These are phyloP conservation scores for Zaprionus ghesquierei DNA, from an alignment of 1,140 invertebrate species.

Conservation along the genomic window DNA sequence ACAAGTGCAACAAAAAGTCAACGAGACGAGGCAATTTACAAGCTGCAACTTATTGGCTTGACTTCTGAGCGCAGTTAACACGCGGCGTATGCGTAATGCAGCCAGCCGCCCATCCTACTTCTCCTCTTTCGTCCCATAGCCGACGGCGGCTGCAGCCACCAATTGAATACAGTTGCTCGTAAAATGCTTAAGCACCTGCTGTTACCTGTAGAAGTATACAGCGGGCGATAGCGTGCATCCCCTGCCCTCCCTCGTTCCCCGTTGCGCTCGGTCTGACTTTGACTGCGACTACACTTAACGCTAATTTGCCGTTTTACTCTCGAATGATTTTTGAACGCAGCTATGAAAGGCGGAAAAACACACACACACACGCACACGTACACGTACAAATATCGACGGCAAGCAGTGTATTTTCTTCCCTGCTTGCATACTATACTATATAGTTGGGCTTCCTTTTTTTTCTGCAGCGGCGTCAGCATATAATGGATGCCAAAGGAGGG, in stretches of 20 bases:
- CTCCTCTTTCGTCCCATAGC: neutral
- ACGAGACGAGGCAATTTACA: slow-evolving; percentile 51
- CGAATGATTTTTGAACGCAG: slow-evolving; percentile 63
- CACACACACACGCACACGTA: neutral
- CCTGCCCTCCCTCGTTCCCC: neutral
- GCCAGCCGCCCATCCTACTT: slow-evolving; percentile 3
- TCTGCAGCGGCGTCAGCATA: slow-evolving; percentile 12
- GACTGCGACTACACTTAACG: slow-evolving; percentile 61
- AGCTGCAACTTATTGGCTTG: slow-evolving; percentile 73
- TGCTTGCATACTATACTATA: neutral
- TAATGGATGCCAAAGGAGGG: no score
- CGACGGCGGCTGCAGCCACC: slow-evolving; percentile 21
- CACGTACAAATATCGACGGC: neutral
- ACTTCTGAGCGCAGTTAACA: slow-evolving; percentile 79
- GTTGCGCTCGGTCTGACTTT: slow-evolving; percentile 4
- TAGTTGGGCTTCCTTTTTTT: slow-evolving; percentile 24
- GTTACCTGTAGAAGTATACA: slow-evolving; percentile 37
- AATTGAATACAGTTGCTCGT: slow-evolving; percentile 79
- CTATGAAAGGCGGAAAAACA: neutral
- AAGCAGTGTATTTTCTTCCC: neutral
- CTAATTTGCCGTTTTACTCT: slow-evolving; percentile 75
- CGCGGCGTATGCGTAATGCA: slow-evolving; percentile 72
- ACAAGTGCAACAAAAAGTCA: slow-evolving; percentile 43
- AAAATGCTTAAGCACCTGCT: slow-evolving; percentile 78
- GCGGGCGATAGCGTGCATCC: slow-evolving; percentile 21